Base-by-base conservation (phyloP, 2,113 vertebrate species). In the Clarias batrachus region DNA sequence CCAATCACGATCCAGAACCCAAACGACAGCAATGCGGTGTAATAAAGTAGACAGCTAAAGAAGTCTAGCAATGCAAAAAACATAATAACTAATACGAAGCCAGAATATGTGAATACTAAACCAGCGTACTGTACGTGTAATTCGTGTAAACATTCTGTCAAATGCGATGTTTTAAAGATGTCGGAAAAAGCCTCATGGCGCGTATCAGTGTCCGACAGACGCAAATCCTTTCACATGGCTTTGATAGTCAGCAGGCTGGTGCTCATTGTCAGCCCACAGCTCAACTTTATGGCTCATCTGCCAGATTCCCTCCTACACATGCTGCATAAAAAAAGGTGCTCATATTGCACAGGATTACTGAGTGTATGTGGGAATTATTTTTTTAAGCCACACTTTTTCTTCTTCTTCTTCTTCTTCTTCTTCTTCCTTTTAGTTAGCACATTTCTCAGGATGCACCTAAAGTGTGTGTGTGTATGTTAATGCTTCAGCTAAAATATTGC, bases 221-320 rank as follows among this genome's bases (percentile, higher is more conserved):
- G 7, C 56, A 56, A 54, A 78, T 56, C 74, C 48, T 56, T 56
- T 78, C 74, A 56, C 52, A 17, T 27, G 52, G 6, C 73, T 52
- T 54, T 52, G 70, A 73, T 48, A 52, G 73, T 76, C 73, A 76
- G 73, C 73, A 54, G 73, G 73, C 73, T 76, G 73, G 70, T 3
- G 52, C 74, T 78, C 27, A 59, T 33, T 33, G 56, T 79, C 77
- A 79, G 77, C 77, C 77, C 56, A 59, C 77, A 79, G 54, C 77
- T 79, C 77, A 79, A 79, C 77, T 79, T 79, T 59, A 79, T 59
- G 27, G 54, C 77, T 79, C 77, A 79, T 79, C 54, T 79, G 77
- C 27, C 77, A 79, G 77, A 79, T 79, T 79, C 56, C 77, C 77
- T 79, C 77, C 77, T 79, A 79, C 77, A 59, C 77, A 79, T 17